Evolutionary conservation across 2,113 vertebrate species (phyloP).

Genomic region (Calyptomena viridis): DNA sequence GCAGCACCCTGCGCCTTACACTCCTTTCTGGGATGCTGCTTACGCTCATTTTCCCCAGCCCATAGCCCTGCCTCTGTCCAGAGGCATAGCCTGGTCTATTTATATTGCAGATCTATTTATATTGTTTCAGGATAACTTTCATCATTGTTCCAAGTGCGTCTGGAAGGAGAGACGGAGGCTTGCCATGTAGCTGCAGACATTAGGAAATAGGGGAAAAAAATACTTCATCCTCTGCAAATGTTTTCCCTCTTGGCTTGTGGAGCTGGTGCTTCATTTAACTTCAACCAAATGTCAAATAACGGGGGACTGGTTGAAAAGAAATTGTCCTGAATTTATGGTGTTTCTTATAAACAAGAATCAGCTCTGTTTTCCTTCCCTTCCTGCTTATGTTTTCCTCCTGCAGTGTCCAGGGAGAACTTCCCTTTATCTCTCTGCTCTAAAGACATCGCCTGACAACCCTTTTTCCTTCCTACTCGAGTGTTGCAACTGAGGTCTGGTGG

Average conservation of each 20-base stretch:
- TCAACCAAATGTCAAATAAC: slow-evolving; percentile 18
- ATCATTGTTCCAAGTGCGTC: slow-evolving; percentile 59
- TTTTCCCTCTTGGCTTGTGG: background rate
- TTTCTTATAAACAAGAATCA: slow-evolving; percentile 18
- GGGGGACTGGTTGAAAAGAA: background rate
- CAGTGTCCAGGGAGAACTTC: background rate
- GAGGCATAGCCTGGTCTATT: slow-evolving; percentile 27
- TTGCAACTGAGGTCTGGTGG: background rate
- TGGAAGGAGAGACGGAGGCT: slow-evolving; percentile 28
- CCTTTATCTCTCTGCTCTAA: background rate
- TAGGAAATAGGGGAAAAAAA: slow-evolving; percentile 39
- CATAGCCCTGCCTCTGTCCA: background rate
- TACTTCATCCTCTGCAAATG: slow-evolving; percentile 38
- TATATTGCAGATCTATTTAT: slow-evolving; percentile 61
- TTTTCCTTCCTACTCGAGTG: background rate
- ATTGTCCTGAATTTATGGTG: background rate
- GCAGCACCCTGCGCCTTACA: background rate
- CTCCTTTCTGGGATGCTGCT: slow-evolving; percentile 12
- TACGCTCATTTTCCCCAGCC: background rate
- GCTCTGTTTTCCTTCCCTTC: slow-evolving; percentile 20
- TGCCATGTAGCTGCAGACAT: background rate
- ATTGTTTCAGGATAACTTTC: slow-evolving; percentile 61
- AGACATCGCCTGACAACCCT: background rate
- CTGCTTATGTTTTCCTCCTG: slow-evolving; percentile 38
- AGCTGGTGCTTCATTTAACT: slow-evolving; percentile 15